phyloP scores from a whole-genome alignment of 2,113 vertebrate genomes.

The Bambusicola thoracicus region DNA sequence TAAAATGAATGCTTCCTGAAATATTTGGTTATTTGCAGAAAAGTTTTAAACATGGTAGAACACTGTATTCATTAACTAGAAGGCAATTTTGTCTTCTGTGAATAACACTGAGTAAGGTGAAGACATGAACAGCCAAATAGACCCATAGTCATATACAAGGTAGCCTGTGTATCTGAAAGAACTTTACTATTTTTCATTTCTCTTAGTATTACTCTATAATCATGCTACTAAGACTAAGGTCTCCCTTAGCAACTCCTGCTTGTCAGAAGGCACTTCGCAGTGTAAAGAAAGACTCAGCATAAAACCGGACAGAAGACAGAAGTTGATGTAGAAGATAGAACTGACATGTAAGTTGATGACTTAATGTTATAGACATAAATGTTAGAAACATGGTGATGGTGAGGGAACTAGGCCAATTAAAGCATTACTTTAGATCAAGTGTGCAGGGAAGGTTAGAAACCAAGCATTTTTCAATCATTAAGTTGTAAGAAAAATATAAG shows the following conservation, averaged over 20 bases:
- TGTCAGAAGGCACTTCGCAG: neutral
- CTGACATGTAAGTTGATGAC: neutral
- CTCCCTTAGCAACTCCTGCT: neutral
- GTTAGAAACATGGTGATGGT: neutral
- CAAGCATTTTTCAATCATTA: neutral
- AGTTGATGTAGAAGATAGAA: neutral
- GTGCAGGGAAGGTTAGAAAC: neutral
- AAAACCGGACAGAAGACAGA: neutral
- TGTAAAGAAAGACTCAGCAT: neutral
- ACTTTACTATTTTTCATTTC: neutral
- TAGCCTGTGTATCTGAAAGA: neutral
- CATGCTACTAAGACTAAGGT: neutral
- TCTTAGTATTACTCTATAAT: neutral
- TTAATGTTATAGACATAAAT: neutral
- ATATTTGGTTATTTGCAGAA: neutral
- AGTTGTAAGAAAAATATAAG: neutral
- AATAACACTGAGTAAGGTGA: neutral
- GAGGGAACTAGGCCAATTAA: neutral
- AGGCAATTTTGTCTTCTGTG: neutral
- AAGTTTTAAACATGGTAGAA: neutral
- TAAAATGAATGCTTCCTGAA: neutral
- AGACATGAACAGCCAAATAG: neutral
- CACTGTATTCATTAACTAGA: neutral
- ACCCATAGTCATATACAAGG: neutral
- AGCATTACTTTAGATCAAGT: neutral